These are phyloP conservation scores for Uloborus plumipes DNA, from an alignment of 2,888 invertebrate genomes.

Conservation along the genomic window DNA sequence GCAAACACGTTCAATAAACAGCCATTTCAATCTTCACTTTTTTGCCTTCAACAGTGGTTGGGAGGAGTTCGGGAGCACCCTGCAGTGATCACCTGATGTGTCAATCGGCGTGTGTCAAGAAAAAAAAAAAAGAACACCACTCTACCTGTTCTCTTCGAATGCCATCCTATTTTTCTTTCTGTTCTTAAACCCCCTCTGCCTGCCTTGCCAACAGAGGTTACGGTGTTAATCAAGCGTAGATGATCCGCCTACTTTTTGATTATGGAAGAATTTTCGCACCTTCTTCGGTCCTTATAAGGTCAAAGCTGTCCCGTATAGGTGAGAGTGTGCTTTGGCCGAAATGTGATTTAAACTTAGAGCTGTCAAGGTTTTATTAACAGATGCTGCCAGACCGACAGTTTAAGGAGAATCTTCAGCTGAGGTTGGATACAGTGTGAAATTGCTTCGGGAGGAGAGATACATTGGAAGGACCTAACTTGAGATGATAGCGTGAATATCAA, in stretches of 20 bases:
- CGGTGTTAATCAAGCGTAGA: constrained; percentile 1
- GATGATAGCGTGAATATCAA: too few relatives aligned
- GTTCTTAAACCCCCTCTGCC: neutral
- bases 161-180: neutral
- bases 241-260: constrained; percentile 9
- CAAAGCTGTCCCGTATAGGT: too few relatives aligned
- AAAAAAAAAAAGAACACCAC: neutral
- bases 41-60: neutral
- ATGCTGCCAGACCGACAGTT: constrained; percentile 67
- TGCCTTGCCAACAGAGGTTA: neutral
- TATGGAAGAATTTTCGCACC: constrained; percentile 5
- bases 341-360: too few relatives aligned
- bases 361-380: too few relatives aligned
- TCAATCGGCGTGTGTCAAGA: constrained; percentile 1
- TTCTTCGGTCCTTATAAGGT: neutral
- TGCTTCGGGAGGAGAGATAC: too few relatives aligned
- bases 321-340: too few relatives aligned
- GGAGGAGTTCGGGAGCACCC: neutral
- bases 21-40: neutral
- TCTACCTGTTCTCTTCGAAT: neutral
- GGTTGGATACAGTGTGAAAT: too few relatives aligned
- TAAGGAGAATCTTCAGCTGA: too few relatives aligned
- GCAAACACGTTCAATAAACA: neutral
- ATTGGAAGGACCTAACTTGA: too few relatives aligned
- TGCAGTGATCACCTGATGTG: constrained; percentile 3